Conservation (phyloP, 2,888 invertebrate genomes). For the Aporophyla nigra region DNA sequence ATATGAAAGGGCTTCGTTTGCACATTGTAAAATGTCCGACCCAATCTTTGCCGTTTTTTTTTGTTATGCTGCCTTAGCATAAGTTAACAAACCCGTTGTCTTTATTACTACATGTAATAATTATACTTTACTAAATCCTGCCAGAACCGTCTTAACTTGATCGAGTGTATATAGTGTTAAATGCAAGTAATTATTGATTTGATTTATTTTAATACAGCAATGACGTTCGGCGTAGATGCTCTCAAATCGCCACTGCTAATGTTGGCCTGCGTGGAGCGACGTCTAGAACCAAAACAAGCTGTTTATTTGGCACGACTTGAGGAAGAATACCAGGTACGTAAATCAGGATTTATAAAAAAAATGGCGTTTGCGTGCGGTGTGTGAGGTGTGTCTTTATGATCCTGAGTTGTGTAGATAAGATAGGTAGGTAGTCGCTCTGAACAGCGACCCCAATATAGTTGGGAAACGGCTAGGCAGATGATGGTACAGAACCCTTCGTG, state of each 20-base stretch:
- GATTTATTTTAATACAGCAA: conserved; percentile 90
- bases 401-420: background rate
- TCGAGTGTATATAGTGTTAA: background rate
- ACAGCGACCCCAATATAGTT: no score
- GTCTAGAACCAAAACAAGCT: conserved; percentile 95
- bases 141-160: background rate
- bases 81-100: background rate
- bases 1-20: background rate
- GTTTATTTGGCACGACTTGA: conserved; percentile 96
- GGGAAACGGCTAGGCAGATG: no score
- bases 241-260: conserved; percentile 97
- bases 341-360: background rate
- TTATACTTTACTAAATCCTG: background rate
- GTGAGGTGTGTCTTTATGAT: background rate
- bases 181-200: conserved; percentile 7
- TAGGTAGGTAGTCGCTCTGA: no score
- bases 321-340: conserved; percentile 96
- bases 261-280: conserved; percentile 95
- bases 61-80: no score
- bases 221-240: conserved; percentile 96
- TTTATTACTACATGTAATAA: no score
- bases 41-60: no score
- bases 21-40: background rate
- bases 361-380: no score
- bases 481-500: no score